phyloP scores from a whole-genome alignment of 2,797 vertebrate genomes.

The Chaunax sp. region DNA sequence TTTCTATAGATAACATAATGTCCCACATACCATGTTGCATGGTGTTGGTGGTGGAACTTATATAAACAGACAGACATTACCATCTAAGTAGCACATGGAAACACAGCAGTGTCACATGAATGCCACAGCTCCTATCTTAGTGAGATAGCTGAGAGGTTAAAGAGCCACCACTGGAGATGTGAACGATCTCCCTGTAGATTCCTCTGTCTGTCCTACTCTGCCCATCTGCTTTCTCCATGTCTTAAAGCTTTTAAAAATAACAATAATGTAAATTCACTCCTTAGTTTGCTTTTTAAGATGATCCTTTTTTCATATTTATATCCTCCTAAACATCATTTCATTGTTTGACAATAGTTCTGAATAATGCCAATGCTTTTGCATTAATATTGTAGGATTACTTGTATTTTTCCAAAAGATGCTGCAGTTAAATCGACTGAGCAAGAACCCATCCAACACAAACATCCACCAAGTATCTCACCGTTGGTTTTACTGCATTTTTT shows the following conservation, averaged over 20 bases:
- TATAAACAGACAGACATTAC: conserved; percentile 5
- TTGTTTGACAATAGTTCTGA: background rate
- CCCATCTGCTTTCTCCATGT: background rate
- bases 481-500: conserved; percentile 1
- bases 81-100: background rate
- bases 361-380: background rate
- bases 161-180: background rate
- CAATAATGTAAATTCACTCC: too few species aligned
- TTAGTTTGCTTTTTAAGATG: background rate
- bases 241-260: background rate
- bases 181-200: background rate
- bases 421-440: background rate
- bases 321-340: background rate
- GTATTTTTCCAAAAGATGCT: background rate
- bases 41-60: conserved; percentile 1
- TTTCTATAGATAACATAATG: too few species aligned
- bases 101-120: background rate
- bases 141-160: conserved; percentile 9
- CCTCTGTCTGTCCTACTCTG: background rate
- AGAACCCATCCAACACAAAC: conserved; percentile 9
- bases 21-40: background rate
- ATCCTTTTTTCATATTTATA: background rate
- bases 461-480: conserved; percentile 16
- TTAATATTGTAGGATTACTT: background rate
- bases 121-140: conserved; percentile 5